phyloP scores from a whole-genome alignment of 2,888 invertebrate species.

The Abrostola tripartita region DNA sequence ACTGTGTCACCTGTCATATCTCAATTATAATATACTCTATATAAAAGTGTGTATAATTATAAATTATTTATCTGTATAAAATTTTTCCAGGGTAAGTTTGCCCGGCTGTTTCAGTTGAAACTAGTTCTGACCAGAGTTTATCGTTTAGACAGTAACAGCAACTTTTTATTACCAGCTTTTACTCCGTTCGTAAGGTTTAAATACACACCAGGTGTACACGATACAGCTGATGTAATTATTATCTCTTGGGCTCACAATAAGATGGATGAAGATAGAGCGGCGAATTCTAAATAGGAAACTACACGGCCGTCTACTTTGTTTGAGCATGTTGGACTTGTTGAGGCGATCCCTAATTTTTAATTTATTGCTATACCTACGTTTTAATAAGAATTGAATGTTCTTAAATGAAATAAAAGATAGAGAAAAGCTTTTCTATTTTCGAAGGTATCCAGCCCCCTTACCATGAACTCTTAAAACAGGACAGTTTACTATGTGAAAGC shows the following conservation, averaged over 20 bases:
- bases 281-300: neutral
- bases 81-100: neutral
- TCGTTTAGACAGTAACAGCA: conserved; percentile 1
- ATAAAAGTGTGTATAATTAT: too few relatives aligned
- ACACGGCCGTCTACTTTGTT: neutral
- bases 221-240: neutral
- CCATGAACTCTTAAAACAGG: too few relatives aligned
- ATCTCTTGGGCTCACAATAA: conserved; percentile 1
- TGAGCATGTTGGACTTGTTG: neutral
- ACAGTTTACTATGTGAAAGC: too few relatives aligned
- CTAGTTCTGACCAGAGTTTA: conserved; percentile 3
- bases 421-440: too few relatives aligned
- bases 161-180: conserved; percentile 1
- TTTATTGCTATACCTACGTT: too few relatives aligned
- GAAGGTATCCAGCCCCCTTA: too few relatives aligned
- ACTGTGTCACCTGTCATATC: too few relatives aligned
- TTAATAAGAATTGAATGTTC: too few relatives aligned
- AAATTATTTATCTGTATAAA: too few relatives aligned
- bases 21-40: too few relatives aligned
- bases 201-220: neutral
- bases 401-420: too few relatives aligned
- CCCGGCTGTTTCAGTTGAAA: neutral
- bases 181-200: neutral
- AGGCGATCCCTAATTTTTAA: neutral
- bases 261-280: neutral